A percentile compares a stretch with the other conserved stretches of the same genome.
Conservation (phyloP, 2,888 invertebrate species). For the Conistra vaccinii region DNA sequence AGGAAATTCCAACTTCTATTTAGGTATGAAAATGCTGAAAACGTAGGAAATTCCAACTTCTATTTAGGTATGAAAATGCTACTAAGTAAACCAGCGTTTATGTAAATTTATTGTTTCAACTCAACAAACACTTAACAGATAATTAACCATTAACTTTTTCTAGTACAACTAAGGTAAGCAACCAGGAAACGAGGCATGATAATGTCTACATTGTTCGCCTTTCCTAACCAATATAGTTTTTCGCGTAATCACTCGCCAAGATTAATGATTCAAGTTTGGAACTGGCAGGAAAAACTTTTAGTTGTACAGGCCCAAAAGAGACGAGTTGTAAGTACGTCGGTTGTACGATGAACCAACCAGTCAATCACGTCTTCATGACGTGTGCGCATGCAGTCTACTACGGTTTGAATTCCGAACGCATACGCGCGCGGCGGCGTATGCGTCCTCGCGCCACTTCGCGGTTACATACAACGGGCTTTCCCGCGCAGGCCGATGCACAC, state of each 20-base stretch:
- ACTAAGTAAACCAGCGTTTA: slow-evolving; percentile 7
- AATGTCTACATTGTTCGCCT: slow-evolving; percentile 24
- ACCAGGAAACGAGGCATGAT: slow-evolving; percentile 46
- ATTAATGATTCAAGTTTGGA: slow-evolving; percentile 53
- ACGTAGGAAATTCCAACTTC: not conserved
- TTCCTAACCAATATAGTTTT: slow-evolving; percentile 40
- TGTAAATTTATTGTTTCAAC: slow-evolving; percentile 36
- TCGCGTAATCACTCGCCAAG: slow-evolving; percentile 35
- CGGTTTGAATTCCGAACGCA: slow-evolving; percentile 64
- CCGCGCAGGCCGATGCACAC: slow-evolving; percentile 65
- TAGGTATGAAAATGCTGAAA: slow-evolving; percentile 14
- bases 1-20: not conserved
- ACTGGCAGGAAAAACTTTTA: slow-evolving; percentile 34
- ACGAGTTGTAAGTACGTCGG: slow-evolving; percentile 18
- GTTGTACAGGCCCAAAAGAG: slow-evolving; percentile 16
- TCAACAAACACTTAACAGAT: slow-evolving; percentile 9
- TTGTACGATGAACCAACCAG: slow-evolving; percentile 37
- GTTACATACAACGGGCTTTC: slow-evolving; percentile 74
- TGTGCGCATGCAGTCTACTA: slow-evolving; percentile 59
- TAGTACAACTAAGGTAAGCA: slow-evolving; percentile 29
- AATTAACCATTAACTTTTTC: slow-evolving; percentile 45
- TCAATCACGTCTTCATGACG: slow-evolving; percentile 60
- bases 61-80: slow-evolving; percentile 12
- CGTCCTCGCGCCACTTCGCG: slow-evolving; percentile 81
- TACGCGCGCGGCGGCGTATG: slow-evolving; percentile 64